These are phyloP conservation scores for Ladona fulva DNA, from an alignment of 1,140 invertebrate genomes.

Conservation along the genomic window DNA sequence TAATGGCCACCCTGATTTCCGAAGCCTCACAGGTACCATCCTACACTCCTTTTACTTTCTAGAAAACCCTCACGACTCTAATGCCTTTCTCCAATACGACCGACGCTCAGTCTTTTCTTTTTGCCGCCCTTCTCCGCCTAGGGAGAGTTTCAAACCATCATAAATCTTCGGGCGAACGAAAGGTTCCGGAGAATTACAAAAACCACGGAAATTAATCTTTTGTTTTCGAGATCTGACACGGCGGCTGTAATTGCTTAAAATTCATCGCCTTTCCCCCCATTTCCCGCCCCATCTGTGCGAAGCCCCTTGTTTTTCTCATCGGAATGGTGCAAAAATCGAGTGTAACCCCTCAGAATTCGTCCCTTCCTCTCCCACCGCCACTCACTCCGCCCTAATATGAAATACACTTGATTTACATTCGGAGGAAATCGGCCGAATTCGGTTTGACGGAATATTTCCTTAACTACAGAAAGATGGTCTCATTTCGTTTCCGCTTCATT, in stretches of 20 bases:
- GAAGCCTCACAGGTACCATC: too few species aligned
- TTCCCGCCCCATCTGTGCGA: not conserved
- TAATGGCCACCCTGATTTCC: too few species aligned
- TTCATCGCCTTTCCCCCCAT: not conserved
- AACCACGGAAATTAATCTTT: constrained; percentile 1
- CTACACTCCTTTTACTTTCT: too few species aligned
- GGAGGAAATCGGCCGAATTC: not conserved
- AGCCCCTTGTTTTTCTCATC: not conserved
- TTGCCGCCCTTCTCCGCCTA: not conserved
- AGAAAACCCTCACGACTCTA: too few species aligned
- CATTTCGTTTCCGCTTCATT: too few species aligned
- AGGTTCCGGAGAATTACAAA: constrained; percentile 5
- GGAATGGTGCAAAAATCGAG: not conserved
- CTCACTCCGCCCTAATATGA: not conserved
- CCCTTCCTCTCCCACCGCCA: not conserved
- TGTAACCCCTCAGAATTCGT: not conserved
- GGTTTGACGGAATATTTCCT: not conserved
- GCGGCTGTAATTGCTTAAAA: not conserved
- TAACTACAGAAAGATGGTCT: not conserved
- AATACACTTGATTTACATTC: not conserved
- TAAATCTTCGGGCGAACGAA: constrained; percentile 1
- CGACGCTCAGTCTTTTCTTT: not conserved
- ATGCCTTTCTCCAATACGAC: too few species aligned
- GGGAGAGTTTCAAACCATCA: not conserved
- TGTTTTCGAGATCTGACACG: constrained; percentile 8